These are phyloP conservation scores for Megalopta genalis DNA, from an alignment of 1,140 invertebrate genomes.

Conservation along the genomic window DNA sequence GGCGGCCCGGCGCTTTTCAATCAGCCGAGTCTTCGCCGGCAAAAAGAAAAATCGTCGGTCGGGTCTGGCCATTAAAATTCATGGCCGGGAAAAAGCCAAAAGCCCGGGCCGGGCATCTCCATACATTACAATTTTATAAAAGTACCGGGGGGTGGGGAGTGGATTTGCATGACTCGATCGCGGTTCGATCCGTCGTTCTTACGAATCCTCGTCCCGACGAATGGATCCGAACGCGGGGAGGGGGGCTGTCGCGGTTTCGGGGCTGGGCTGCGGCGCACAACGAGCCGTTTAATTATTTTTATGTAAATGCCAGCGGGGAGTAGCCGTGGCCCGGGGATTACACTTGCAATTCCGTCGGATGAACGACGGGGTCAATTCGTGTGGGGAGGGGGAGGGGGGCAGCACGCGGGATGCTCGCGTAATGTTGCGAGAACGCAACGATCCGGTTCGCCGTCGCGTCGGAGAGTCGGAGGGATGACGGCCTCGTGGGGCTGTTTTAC, in stretches of 20 bases:
- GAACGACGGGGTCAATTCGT: slow-evolving; percentile 62
- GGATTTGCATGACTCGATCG: slow-evolving; percentile 37
- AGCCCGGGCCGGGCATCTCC: slow-evolving; percentile 13
- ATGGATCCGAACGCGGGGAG: neutral
- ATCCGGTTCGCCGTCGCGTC: neutral
- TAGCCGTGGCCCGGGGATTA: slow-evolving; percentile 43
- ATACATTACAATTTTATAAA: slow-evolving; percentile 45
- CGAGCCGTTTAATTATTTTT: slow-evolving; percentile 73
- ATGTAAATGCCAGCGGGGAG: slow-evolving; percentile 63
- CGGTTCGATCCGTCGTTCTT: slow-evolving; percentile 6
- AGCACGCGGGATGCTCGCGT: slow-evolving; percentile 26
- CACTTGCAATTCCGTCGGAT: slow-evolving; percentile 63
- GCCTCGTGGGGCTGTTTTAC: slow-evolving; percentile 60
- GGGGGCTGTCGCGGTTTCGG: neutral
- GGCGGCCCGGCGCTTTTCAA: neutral
- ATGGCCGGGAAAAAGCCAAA: slow-evolving; percentile 14
- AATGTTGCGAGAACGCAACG: slow-evolving; percentile 61
- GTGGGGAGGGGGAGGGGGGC: slow-evolving; percentile 15
- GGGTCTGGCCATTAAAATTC: slow-evolving; percentile 30
- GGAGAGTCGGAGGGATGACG: slow-evolving; percentile 18
- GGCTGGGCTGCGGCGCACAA: slow-evolving; percentile 37
- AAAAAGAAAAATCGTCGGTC: neutral
- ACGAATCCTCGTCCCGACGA: slow-evolving; percentile 8
- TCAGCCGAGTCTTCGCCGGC: neutral
- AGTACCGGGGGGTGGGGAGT: neutral